Evolutionary conservation across 2,797 vertebrate species (phyloP), one percentile per base, ranked within the genome.

Genomic region (Acipenser ruthenus): DNA sequence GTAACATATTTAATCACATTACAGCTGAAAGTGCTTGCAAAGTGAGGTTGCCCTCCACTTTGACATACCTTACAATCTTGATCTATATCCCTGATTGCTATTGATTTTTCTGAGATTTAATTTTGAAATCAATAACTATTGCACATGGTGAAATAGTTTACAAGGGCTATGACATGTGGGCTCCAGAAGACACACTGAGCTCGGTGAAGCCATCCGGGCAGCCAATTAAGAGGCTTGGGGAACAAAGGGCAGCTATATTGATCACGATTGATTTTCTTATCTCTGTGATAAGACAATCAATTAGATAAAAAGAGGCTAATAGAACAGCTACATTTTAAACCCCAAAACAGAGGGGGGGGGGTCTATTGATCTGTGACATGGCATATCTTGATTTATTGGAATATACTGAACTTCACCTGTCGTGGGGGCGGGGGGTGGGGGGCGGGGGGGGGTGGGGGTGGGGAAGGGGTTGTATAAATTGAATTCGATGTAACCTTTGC

Each of bases 21-120:
- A 79, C 81, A 86, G 86, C 76, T 86, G 79, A 85, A 84, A 84
- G 75, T 77, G 77, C 68, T 70, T 77, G 82, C 81, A 84, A 83
- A 86, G 77, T 72, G 77, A 83, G 77, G 80, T 81, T 85, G 82
- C 81, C 84, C 84, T 88, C 83, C 86, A 75, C 83, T 80, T 84
- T 82, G 81, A 79, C 65, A 52, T 86, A 83, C 79, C 84, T 83
- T 82, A 82, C 79, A 85, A 83, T 88, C 76, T 81, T 87, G 82
- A 92, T 92, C 87, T 90, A 88, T 88, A 87, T 72, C 81, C 81
- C 79, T 88, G 86, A 93, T 91, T 86, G 83, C 77, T 86, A 93
- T 92, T 86, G 91, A 92, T 82, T 88, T 88, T 84, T 88, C 78
- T 83, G 65, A 88, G 86, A 91, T 92, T 93, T 92, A 83, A 91